Percentiles rank a stretch among this genome's conserved stretches.
phyloP scores from a whole-genome alignment of 2,113 vertebrate species.

The Chloropsis hardwickii region DNA sequence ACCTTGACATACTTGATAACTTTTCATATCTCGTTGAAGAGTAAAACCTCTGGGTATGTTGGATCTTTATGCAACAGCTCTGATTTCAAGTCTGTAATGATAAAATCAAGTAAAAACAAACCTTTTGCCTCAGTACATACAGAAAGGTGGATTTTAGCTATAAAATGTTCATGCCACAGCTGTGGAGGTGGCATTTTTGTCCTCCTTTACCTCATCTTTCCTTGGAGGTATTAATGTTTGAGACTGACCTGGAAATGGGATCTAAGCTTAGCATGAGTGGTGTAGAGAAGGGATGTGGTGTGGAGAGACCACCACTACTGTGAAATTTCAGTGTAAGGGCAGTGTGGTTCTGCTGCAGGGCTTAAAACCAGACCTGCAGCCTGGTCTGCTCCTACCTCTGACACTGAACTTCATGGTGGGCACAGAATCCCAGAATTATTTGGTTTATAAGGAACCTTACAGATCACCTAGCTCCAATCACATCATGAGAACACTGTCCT shows the following conservation, averaged over 20 bases:
- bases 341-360: rapidly evolving
- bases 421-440: neutral
- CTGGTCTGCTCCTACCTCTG: neutral
- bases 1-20: neutral
- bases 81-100: neutral
- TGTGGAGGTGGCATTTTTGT: neutral
- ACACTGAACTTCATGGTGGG: neutral
- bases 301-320: rapidly evolving
- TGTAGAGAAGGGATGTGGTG: neutral
- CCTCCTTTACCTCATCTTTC: rapidly evolving
- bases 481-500: rapidly evolving
- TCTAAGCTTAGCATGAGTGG: neutral
- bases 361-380: neutral
- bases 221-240: neutral
- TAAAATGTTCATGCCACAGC: rapidly evolving
- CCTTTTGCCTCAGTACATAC: neutral
- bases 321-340: neutral
- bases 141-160: neutral
- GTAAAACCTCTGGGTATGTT: neutral
- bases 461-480: neutral
- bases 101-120: neutral
- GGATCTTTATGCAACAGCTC: neutral
- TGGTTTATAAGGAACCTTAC: neutral
- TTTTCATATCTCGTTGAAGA: neutral
- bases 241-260: neutral